Evolutionary conservation across 2,797 vertebrate genomes (phyloP).

Genomic region (Crenuchus spilurus): DNA sequence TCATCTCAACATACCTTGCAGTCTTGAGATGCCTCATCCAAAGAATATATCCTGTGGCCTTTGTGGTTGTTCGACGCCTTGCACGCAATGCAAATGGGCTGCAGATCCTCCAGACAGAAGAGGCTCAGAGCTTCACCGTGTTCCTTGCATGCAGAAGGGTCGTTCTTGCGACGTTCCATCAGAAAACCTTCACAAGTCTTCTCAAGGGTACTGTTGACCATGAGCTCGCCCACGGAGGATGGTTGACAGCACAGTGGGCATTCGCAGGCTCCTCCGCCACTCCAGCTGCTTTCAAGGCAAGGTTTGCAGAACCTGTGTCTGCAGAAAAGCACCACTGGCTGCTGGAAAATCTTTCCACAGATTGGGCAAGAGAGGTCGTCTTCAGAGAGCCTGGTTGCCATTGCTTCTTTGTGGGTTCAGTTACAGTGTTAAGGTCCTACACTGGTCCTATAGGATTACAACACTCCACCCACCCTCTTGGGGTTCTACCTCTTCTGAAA

Average conservation of each 20-base stretch:
- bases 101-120: constrained; percentile 81
- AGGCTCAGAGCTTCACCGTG: constrained; percentile 75
- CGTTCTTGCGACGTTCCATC: constrained; percentile 63
- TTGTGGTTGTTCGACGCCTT: constrained; percentile 68
- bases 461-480: constrained; percentile 66
- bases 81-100: constrained; percentile 76
- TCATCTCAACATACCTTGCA: constrained; percentile 76
- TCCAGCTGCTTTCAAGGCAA: constrained; percentile 81
- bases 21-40: constrained; percentile 76
- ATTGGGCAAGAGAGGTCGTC: constrained; percentile 86
- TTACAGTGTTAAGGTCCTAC: constrained; percentile 47
- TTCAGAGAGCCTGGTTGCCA: constrained; percentile 66
- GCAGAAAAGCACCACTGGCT: constrained; percentile 84
- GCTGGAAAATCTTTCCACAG: constrained; percentile 83
- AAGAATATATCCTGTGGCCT: constrained; percentile 76
- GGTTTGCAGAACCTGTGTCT: constrained; percentile 85
- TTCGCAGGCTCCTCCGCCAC: constrained; percentile 57
- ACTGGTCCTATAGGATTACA: constrained; percentile 49
- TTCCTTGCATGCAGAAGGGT: constrained; percentile 71
- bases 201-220: constrained; percentile 68
- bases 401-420: constrained; percentile 59
- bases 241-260: constrained; percentile 84
- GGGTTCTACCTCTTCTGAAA: constrained; percentile 25
- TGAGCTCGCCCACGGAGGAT: constrained; percentile 73
- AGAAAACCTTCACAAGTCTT: constrained; percentile 72